Conservation (phyloP, 2,888 invertebrate genomes). For the Caenorhabditis parvicauda region DNA sequence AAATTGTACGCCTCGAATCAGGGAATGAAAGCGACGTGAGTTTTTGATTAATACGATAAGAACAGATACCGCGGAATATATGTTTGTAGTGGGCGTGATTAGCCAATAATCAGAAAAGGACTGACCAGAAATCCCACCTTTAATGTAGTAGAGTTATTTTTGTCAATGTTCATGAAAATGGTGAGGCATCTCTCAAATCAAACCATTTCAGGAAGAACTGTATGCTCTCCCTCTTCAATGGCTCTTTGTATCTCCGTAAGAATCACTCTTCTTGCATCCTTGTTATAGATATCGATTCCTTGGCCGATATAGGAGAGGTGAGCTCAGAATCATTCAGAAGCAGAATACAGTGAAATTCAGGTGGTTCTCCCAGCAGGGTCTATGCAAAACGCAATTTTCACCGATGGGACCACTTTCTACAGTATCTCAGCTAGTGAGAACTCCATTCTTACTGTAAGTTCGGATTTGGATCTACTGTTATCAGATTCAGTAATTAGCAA, state of each 20-base stretch:
- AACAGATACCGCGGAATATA: too few species aligned
- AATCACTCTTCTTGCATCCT: slow-evolving; percentile 56
- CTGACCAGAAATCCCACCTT: too few species aligned
- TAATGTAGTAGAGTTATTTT: too few species aligned
- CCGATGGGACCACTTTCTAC: slow-evolving; percentile 52
- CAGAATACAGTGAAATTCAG: too few species aligned
- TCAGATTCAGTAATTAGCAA: too few species aligned
- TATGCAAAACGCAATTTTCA: slow-evolving; percentile 43
- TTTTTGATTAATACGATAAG: too few species aligned
- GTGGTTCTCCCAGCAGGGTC: slow-evolving; percentile 50
- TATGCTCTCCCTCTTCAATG: slow-evolving; percentile 52
- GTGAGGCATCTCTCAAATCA: neutral
- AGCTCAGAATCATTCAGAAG: too few species aligned
- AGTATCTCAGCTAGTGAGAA: slow-evolving; percentile 47
- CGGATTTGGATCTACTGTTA: slow-evolving; percentile 3
- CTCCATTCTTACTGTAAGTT: slow-evolving; percentile 44
- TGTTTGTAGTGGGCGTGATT: too few species aligned
- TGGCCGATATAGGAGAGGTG: slow-evolving; percentile 42
- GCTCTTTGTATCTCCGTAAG: slow-evolving; percentile 56
- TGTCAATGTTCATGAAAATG: neutral
- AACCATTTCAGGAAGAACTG: slow-evolving; percentile 45
- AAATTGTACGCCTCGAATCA: slow-evolving; percentile 79
- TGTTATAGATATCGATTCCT: slow-evolving; percentile 57
- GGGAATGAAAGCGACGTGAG: slow-evolving; percentile 70
- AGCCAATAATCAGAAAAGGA: too few species aligned